Base-by-base conservation (phyloP, 35 echinoderm and acorn worm genomes). In the Lytechinus variegatus region DNA sequence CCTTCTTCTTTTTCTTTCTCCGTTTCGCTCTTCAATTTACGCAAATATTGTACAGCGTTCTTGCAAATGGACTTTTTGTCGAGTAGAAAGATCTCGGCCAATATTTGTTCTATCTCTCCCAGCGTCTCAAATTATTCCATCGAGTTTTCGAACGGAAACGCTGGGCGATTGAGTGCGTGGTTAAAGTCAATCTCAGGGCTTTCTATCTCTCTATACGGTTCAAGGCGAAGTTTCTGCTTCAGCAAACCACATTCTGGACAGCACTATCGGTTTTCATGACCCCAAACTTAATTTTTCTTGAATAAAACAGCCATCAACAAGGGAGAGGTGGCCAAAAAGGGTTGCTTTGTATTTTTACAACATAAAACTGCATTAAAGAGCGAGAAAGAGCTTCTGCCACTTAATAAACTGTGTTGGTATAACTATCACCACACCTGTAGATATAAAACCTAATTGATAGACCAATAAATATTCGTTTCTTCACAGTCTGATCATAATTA, bases 21-120 rank as follows among this genome's bases (percentile, higher is more conserved):
- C 19, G 66, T 79, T 24, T 79, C 19, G 66, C 66, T 79, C 66
- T 79, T 24, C 66, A 79, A 79, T 79, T 79, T 79, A 79, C 66
- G 66, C 66, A 79, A 79, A 79, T 79, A 79, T 79, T 79, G 66
- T n/a, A 24, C 66, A 79, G 66, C 66, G 21, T 79, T 79, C 66
- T n/a, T 79, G 66, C 66, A 79, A 79, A 79, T 79, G 66, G 66
- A 79, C 66, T 79, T 79, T 79, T 79, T 79, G 66, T 79, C 66
- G 66, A 79, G 66, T 79, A 79, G 66, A 79, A 79, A 79, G 66
- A 79, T 79, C 66, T 79, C 66, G 66, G 66, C 66, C 7, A 79
- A 79, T 79, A 79, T 79, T 79, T 79, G 66, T 79, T 79, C 66
- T 79, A 79, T 79, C 66, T 79, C 66, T 79, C 66, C 66, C 66